Percentiles rank a stretch among this genome's conserved stretches.
Evolutionary conservation across 2,113 vertebrate species (phyloP).

Genomic region (Gorsachius goisagi): DNA sequence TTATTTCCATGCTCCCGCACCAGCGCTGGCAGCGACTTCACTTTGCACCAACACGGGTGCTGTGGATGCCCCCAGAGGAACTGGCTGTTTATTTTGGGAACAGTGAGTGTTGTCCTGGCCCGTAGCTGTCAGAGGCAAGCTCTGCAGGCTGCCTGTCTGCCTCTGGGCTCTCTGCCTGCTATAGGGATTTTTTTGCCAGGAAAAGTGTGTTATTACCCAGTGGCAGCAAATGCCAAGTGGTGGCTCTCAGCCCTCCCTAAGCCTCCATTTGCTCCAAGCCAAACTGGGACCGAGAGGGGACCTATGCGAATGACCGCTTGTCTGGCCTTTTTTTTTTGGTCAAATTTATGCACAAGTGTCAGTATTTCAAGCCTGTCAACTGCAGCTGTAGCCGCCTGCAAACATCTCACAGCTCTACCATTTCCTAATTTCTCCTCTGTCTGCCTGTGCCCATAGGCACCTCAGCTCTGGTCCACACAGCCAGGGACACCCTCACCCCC

Average conservation of each 20-base stretch:
- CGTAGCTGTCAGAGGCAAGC: fast-evolving
- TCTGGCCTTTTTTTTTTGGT: neutral
- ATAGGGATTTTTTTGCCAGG: neutral
- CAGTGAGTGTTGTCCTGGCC: neutral
- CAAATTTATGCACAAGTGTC: neutral
- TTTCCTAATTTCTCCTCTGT: neutral
- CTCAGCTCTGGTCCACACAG: neutral
- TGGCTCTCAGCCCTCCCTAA: neutral
- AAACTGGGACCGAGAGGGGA: neutral
- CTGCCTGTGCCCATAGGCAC: neutral
- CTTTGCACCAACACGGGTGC: neutral
- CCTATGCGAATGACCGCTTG: fast-evolving
- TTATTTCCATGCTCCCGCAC: neutral
- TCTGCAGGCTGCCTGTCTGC: neutral
- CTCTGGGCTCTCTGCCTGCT: neutral
- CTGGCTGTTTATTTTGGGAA: neutral
- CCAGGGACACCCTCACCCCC: neutral
- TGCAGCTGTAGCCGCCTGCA: neutral
- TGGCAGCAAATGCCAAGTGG: neutral
- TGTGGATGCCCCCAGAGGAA: neutral
- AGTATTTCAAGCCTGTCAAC: neutral
- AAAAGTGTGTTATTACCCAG: neutral
- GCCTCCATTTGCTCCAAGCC: neutral
- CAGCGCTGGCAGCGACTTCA: neutral
- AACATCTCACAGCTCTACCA: neutral